These are phyloP conservation scores for Diplogasteroides magnus DNA, from an alignment of 1,140 invertebrate species.

Conservation along the genomic window DNA sequence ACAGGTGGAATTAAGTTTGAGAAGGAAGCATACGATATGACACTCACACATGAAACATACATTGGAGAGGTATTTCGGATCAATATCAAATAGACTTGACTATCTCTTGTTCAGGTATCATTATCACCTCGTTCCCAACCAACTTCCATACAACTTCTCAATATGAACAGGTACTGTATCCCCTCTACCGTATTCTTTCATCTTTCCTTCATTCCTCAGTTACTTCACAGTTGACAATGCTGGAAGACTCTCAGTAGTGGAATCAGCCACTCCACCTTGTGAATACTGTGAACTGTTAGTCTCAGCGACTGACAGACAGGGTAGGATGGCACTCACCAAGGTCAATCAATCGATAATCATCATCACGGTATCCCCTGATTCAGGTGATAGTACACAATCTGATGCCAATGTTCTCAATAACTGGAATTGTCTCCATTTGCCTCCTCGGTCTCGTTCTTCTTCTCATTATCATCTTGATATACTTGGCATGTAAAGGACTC, in stretches of 20 bases:
- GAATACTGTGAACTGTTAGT: not conserved
- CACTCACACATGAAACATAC: not conserved
- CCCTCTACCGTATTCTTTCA: not conserved
- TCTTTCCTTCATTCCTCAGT: not conserved
- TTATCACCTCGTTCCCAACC: not conserved
- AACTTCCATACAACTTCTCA: not conserved
- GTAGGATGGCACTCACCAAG: not conserved
- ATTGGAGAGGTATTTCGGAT: not conserved
- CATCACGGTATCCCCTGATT: not conserved
- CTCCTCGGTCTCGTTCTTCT: not conserved
- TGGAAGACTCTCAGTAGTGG: not conserved
- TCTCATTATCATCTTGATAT: not conserved
- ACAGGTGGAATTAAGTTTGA: not conserved
- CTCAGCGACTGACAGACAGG: not conserved
- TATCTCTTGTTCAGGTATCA: not conserved
- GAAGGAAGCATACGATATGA: not conserved
- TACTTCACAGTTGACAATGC: not conserved
- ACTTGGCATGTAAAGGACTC: not conserved
- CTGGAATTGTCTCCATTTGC: not conserved
- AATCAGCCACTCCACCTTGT: not conserved
- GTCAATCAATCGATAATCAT: not conserved
- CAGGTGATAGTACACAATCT: not conserved
- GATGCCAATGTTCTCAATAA: not conserved
- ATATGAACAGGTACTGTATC: not conserved
- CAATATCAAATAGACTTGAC: too few species aligned